Evolutionary conservation across 2,113 vertebrate species (phyloP).

Genomic region (Sceloporus undulatus): DNA sequence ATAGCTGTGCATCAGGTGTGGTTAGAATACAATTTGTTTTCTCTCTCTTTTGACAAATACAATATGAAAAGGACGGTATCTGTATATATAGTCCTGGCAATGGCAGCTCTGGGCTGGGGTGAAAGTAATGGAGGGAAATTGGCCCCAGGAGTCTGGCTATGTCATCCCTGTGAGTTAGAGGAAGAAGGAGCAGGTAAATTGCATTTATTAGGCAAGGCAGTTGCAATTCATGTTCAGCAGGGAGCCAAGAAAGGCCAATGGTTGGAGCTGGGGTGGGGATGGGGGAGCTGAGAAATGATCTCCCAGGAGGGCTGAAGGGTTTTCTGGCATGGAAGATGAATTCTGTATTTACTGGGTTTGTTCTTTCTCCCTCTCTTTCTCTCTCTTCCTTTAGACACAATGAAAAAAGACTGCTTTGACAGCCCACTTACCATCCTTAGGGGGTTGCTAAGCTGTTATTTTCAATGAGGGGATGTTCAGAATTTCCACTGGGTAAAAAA

Average conservation of each 20-base stretch:
- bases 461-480: background rate
- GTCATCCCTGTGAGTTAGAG: conserved; percentile 38
- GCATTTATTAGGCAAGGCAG: conserved; percentile 29
- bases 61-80: conserved; percentile 36
- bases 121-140: conserved; percentile 65
- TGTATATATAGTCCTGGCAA: conserved; percentile 67
- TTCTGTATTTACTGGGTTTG: conserved; percentile 25
- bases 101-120: conserved; percentile 41
- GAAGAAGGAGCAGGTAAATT: conserved; percentile 51
- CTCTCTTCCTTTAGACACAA: background rate
- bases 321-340: conserved; percentile 2
- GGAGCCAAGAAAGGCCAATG: background rate
- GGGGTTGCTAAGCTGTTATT: background rate
- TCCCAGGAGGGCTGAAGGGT: background rate
- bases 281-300: background rate
- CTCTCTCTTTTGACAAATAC: conserved; percentile 38
- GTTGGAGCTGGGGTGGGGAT: background rate
- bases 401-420: background rate
- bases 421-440: background rate
- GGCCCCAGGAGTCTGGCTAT: conserved; percentile 51
- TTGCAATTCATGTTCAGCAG: conserved; percentile 27
- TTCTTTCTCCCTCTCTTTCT: background rate
- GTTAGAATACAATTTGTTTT: conserved; percentile 70
- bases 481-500: too few species aligned
- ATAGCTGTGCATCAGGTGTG: conserved; percentile 55